Conservation (phyloP, 2,797 vertebrate genomes). For the Dryobates pubescens region DNA sequence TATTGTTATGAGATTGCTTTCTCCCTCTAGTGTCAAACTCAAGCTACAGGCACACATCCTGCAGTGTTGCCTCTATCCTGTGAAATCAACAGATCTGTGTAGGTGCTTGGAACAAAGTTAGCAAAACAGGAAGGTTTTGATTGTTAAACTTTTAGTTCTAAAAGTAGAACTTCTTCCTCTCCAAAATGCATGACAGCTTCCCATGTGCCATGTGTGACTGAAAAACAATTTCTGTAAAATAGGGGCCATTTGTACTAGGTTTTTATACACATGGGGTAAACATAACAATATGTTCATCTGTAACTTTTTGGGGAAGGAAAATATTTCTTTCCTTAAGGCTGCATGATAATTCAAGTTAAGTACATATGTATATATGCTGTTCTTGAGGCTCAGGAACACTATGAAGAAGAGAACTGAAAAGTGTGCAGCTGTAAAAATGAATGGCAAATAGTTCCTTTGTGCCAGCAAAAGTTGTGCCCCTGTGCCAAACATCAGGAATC, state of each 20-base stretch:
- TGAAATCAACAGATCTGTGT: fast-evolving
- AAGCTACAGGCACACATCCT: fast-evolving
- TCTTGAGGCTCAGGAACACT: background rate
- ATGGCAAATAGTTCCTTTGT: background rate
- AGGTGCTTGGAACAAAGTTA: background rate
- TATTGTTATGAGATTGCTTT: background rate
- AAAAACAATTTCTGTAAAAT: background rate
- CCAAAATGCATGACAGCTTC: background rate
- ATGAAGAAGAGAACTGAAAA: background rate
- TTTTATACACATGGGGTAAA: background rate
- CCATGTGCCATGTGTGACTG: background rate
- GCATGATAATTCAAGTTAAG: background rate
- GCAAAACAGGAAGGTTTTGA: background rate
- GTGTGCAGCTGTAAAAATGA: background rate
- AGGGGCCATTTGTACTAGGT: background rate
- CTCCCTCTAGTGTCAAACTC: background rate
- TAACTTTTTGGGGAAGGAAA: fast-evolving
- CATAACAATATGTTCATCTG: fast-evolving
- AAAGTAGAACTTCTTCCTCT: background rate
- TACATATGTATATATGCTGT: background rate
- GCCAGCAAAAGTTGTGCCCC: background rate
- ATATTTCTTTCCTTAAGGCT: background rate
- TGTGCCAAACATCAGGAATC: background rate
- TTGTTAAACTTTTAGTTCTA: background rate
- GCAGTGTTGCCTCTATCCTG: background rate